phyloP scores from a whole-genome alignment of 2,113 vertebrate species.

The Regulus satrapa region DNA sequence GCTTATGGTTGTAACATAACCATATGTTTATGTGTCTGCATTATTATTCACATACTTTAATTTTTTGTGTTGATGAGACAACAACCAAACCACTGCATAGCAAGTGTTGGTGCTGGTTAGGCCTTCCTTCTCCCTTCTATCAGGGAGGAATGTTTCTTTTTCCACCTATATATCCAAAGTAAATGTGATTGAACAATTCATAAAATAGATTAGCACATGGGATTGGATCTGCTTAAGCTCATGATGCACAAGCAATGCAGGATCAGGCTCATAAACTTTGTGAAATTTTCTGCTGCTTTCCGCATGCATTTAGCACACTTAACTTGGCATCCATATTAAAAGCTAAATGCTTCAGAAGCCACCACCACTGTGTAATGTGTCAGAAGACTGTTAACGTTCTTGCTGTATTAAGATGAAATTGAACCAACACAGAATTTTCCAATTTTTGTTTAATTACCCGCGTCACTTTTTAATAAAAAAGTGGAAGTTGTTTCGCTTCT shows the following conservation, averaged over 20 bases:
- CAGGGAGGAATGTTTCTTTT: neutral
- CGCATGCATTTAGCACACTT: neutral
- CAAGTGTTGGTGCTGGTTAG: neutral
- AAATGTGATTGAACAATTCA: neutral
- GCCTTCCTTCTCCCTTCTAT: neutral
- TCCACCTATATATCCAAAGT: neutral
- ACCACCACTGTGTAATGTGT: neutral
- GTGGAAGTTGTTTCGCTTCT: neutral
- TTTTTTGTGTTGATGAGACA: neutral
- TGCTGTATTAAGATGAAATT: neutral
- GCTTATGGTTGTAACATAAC: neutral
- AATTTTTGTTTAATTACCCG: conserved; percentile 43
- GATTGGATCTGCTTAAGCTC: neutral
- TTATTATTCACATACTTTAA: neutral
- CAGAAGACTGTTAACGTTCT: neutral
- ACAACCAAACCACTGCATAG: neutral
- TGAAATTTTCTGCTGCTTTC: neutral
- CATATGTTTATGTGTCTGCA: neutral
- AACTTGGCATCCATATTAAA: neutral
- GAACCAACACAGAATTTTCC: neutral
- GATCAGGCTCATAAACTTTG: neutral
- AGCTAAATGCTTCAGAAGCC: neutral
- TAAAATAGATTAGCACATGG: neutral
- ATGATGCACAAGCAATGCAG: neutral
- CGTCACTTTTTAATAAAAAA: conserved; percentile 15